Evolutionary conservation across 2,113 vertebrate species (phyloP).

Genomic region (Apaloderma vittatum): DNA sequence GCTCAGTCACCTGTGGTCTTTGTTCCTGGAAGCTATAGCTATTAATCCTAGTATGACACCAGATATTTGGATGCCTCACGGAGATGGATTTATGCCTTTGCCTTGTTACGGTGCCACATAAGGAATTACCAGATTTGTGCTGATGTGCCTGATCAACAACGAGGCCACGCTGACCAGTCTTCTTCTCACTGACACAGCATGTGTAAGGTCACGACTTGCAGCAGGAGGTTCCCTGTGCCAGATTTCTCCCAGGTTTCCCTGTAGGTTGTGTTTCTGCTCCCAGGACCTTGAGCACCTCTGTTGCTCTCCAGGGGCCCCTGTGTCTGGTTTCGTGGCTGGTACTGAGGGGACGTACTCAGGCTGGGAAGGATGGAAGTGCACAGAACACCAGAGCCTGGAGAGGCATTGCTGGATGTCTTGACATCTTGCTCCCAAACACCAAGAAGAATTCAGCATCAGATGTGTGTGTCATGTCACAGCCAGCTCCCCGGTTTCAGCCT

Average conservation of each 20-base stretch:
- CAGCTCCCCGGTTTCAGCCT: background rate
- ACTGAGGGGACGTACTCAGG: background rate
- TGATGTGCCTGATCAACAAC: background rate
- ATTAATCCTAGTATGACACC: background rate
- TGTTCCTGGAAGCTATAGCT: background rate
- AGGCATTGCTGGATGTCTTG: background rate
- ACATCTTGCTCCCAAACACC: background rate
- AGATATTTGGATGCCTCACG: background rate
- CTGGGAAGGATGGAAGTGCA: background rate
- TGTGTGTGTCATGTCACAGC: accelerated
- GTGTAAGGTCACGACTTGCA: background rate
- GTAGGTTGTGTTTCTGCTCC: background rate
- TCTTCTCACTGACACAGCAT: background rate
- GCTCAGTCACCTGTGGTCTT: background rate
- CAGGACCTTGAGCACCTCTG: background rate
- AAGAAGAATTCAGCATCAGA: background rate
- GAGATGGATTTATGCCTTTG: background rate
- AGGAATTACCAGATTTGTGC: background rate
- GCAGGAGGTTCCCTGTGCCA: background rate
- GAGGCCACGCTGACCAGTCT: background rate
- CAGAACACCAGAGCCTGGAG: background rate
- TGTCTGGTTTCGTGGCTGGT: background rate
- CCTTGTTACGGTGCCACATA: background rate
- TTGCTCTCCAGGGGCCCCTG: background rate
- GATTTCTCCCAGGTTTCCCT: background rate